Conservation (phyloP, 2,888 invertebrate genomes). For the Hedychridium roseum region DNA sequence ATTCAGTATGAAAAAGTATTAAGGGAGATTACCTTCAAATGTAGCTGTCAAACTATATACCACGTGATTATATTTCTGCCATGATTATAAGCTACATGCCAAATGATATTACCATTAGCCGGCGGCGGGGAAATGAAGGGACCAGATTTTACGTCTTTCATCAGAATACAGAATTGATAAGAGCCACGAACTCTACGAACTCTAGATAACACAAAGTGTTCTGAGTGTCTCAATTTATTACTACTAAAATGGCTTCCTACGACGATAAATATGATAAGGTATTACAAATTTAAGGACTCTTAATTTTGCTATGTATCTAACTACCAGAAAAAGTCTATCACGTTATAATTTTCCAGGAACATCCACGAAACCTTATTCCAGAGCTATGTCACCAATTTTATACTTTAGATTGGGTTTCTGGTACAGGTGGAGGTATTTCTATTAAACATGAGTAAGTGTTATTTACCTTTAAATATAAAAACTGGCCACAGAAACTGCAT, state of each 20-base stretch:
- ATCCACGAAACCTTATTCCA: conserved; percentile 86
- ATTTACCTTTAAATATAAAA: conserved; percentile 3
- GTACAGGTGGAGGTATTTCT: conserved; percentile 95
- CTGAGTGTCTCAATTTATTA: not conserved
- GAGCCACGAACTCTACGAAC: no score
- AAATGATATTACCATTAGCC: no score
- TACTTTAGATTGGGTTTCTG: conserved; percentile 93
- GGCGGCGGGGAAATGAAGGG: no score
- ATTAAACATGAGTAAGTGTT: conserved; percentile 79
- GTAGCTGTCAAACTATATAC: no score
- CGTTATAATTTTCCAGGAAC: no score
- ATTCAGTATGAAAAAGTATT: no score
- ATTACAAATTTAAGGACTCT: not conserved
- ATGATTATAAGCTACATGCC: no score
- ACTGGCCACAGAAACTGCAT: not conserved
- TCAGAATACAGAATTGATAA: no score
- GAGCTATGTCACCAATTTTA: conserved; percentile 91
- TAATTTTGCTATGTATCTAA: not conserved
- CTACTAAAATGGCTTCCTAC: conserved; percentile 17
- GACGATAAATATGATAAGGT: conserved; percentile 23
- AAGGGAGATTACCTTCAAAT: no score
- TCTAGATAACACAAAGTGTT: not conserved
- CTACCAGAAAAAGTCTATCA: no score
- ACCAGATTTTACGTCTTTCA: no score
- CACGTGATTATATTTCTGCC: no score